A percentile compares a stretch with the other conserved stretches of the same genome.
These are phyloP conservation scores for Psylliodes chrysocephalus DNA, from an alignment of 2,888 invertebrate genomes.

Conservation along the genomic window DNA sequence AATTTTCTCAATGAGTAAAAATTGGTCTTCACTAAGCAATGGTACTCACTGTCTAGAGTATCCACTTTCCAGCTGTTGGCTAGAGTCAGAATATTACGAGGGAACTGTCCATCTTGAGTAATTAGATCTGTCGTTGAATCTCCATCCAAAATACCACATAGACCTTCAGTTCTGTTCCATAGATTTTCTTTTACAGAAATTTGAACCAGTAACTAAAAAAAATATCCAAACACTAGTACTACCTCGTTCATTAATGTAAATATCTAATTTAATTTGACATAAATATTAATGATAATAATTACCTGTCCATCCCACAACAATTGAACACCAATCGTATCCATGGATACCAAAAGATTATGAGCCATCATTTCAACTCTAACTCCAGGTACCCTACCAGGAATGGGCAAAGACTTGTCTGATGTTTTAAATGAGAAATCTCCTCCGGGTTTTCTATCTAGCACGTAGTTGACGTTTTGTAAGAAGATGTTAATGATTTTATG, in stretches of 20 bases:
- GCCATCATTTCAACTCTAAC: conserved; percentile 78
- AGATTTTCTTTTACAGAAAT: conserved; percentile 74
- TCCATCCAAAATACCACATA: conserved; percentile 84
- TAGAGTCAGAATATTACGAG: conserved; percentile 65
- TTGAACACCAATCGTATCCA: conserved; percentile 75
- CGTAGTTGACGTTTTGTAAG: conserved; percentile 77
- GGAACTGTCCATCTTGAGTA: conserved; percentile 69
- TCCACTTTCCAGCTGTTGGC: conserved; percentile 71
- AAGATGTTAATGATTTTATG: conserved; percentile 71
- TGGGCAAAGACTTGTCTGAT: conserved; percentile 66
- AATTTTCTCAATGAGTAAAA: too few relatives aligned
- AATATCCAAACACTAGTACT: too few relatives aligned
- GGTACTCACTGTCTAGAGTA: conserved; percentile 55
- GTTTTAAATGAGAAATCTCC: conserved; percentile 50
- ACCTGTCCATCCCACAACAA: conserved; percentile 81
- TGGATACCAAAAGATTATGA: conserved; percentile 74
- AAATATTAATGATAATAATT: not conserved
- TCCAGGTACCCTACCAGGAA: conserved; percentile 79
- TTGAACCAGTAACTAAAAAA: conserved; percentile 70
- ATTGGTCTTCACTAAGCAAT: too few relatives aligned
- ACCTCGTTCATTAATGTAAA: too few relatives aligned
- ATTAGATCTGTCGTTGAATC: conserved; percentile 75
- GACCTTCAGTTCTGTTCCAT: conserved; percentile 83
- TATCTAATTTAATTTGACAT: not conserved
- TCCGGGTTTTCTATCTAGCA: conserved; percentile 62